phyloP scores from a whole-genome alignment of 2,888 invertebrate species.

The Hyposoter dolosus region DNA sequence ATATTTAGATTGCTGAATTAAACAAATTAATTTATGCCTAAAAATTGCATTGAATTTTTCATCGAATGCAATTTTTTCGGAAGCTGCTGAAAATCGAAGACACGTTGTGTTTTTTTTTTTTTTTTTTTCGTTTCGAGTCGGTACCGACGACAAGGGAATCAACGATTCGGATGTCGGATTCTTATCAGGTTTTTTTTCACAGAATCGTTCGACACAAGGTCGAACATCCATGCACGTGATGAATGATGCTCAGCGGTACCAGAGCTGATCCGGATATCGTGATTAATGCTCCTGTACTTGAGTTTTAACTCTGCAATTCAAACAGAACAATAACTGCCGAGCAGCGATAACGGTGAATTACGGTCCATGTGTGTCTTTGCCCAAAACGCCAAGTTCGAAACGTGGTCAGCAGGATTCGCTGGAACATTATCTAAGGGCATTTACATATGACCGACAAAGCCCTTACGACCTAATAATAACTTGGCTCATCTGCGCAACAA shows the following conservation, averaged over 20 bases:
- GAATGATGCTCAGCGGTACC: background rate
- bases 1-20: background rate
- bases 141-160: background rate
- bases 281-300: conserved; percentile 23
- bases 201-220: background rate
- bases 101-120: background rate
- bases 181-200: background rate
- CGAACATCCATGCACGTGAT: conserved; percentile 7
- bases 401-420: conserved; percentile 1
- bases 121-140: background rate
- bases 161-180: background rate
- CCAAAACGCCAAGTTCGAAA: conserved; percentile 5
- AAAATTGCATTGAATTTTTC: background rate
- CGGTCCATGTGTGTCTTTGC: conserved; percentile 1
- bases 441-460: conserved; percentile 22
- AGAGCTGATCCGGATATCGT: conserved; percentile 5
- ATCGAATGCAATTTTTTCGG: background rate
- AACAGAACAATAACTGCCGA: conserved; percentile 15
- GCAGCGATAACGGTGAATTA: conserved; percentile 20
- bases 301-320: background rate
- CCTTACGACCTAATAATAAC: background rate
- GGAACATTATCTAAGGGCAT: conserved; percentile 12
- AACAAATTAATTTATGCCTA: background rate
- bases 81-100: background rate
- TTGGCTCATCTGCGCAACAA: background rate